phyloP scores from a whole-genome alignment of 2,113 vertebrate genomes.

The Herpetotheres cachinnans region DNA sequence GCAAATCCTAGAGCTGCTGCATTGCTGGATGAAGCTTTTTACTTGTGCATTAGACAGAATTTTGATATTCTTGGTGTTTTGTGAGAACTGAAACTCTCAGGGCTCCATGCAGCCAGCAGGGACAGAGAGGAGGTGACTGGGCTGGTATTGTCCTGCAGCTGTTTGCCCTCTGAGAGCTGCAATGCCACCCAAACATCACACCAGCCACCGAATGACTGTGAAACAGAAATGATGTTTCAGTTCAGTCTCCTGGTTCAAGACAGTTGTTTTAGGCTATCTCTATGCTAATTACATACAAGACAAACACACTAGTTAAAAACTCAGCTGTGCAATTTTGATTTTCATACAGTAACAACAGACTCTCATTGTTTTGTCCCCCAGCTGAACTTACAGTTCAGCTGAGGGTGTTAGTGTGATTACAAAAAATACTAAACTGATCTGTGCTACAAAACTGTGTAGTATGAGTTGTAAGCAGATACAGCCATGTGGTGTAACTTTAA shows the following conservation, averaged over 20 bases:
- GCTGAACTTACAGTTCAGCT: background rate
- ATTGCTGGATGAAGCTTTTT: background rate
- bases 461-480: background rate
- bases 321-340: background rate
- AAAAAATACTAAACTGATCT: background rate
- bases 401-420: background rate
- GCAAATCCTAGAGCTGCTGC: background rate
- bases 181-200: background rate
- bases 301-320: background rate
- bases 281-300: background rate
- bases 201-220: accelerated
- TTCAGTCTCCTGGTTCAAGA: background rate
- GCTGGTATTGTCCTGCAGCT: accelerated
- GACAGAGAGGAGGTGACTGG: background rate
- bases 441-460: background rate
- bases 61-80: background rate
- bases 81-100: background rate
- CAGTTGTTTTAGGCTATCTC: background rate
- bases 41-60: background rate
- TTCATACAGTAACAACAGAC: background rate
- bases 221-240: background rate
- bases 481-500: background rate
- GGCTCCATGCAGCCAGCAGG: background rate
- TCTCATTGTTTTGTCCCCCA: background rate
- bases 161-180: background rate